Base-by-base conservation (phyloP, 2,888 invertebrate genomes). In the Drosophila limbata region DNA sequence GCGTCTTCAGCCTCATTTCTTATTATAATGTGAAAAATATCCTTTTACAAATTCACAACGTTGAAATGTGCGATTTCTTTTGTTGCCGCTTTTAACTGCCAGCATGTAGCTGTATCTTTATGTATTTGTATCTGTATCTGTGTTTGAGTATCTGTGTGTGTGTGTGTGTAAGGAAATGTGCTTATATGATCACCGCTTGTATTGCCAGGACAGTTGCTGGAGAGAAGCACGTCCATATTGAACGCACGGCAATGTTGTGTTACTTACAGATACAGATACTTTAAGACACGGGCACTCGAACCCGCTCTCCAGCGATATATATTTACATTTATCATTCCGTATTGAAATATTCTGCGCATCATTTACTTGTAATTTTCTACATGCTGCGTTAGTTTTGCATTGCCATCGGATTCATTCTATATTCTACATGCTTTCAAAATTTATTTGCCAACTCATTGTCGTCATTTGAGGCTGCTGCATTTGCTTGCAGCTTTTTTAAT, bases 11-110 rank as follows among this genome's bases (percentile, higher is more conserved):
- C 75, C 88, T 88, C 86, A 85, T 88, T 85, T 86, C 89, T 88
- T 89, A 88, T 86, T 89, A 85, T 86, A 86, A 86, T 89, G 86
- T 81, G 85, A 81, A 88, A 89, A 89, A 86, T 86, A 89, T 88
- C 88, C 89, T 76, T 88, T 88, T 82, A 80, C 77, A 79, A 82
- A 88, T 84, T 84, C 89, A 84, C 88, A 84, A 81, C 81, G 84
- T 73, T 77, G 74, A 81, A 77, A 73, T 84, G 77, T 89, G 80
- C 82, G 83, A 85, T 81, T 89, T 77, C 84, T 79, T 86, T 89
- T 88, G 82, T 85, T 84, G 77, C 73, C 70, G 63, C 51, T 74
- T 70, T 81, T 81, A 82, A 71, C 84, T 63, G 78, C 71, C 64
- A 50, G 51, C 57, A 33, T 48, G 53, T 21, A 39, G n/a, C 15